phyloP scores from a whole-genome alignment of 1,140 invertebrate genomes.

The Schlechtendalia chinensis region DNA sequence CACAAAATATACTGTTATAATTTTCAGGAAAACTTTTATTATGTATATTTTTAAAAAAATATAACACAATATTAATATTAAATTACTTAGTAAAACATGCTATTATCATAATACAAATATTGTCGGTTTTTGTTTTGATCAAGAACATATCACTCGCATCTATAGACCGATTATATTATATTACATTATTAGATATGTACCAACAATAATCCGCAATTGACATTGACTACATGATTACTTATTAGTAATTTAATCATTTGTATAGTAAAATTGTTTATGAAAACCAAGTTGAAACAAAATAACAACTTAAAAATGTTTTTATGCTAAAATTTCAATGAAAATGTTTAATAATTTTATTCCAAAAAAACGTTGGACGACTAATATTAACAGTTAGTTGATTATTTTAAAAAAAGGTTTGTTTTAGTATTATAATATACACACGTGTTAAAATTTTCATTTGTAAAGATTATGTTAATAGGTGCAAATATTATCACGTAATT shows the following conservation, averaged over 20 bases:
- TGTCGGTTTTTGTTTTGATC: neutral
- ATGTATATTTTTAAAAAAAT: neutral
- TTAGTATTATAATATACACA: neutral
- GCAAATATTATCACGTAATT: neutral
- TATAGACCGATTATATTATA: neutral
- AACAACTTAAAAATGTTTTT: no score
- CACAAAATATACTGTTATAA: neutral
- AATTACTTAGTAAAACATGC: neutral
- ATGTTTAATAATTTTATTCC: no score
- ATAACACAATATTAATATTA: neutral
- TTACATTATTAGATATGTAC: no score
- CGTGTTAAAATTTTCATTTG: neutral
- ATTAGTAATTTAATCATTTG: no score
- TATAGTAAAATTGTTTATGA: no score
- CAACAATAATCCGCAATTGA: no score
- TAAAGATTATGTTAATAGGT: constrained; percentile 3
- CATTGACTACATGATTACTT: no score
- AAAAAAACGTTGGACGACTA: no score
- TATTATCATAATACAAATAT: neutral
- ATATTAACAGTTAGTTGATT: no score
- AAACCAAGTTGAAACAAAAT: no score
- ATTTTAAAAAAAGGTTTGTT: no score
- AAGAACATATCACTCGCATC: neutral
- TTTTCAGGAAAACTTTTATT: neutral
- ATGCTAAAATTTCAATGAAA: no score